Evolutionary conservation across 2,888 invertebrate species (phyloP).

Genomic region (Synanthedon vespiformis): DNA sequence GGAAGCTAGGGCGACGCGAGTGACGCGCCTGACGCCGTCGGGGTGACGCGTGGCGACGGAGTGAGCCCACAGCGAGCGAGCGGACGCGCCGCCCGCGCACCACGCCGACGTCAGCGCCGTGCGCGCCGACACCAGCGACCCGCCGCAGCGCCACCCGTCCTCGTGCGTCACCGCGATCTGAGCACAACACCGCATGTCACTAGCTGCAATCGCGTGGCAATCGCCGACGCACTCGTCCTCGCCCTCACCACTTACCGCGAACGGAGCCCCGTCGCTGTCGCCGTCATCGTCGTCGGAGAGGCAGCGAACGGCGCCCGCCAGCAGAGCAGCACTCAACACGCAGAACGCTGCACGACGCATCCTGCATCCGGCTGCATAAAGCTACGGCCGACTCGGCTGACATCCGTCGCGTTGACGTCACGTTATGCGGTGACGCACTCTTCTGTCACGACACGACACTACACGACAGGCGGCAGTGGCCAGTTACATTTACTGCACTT

Average conservation of each 20-base stretch:
- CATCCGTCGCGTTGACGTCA: slow-evolving; percentile 1
- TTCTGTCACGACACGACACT: neutral
- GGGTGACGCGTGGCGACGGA: slow-evolving; percentile 9
- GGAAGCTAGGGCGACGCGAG: slow-evolving; percentile 10
- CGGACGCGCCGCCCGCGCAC: slow-evolving; percentile 17
- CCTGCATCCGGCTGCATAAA: neutral
- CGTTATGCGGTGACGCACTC: neutral
- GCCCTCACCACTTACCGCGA: slow-evolving; percentile 22
- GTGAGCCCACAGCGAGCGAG: slow-evolving; percentile 18
- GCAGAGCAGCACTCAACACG: slow-evolving; percentile 12
- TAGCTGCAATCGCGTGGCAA: neutral
- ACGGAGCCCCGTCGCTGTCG: slow-evolving; percentile 29
- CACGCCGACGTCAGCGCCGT: slow-evolving; percentile 32
- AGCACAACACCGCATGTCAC: neutral
- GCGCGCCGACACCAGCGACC: slow-evolving; percentile 28
- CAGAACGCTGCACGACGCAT: neutral
- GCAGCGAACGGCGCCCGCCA: slow-evolving; percentile 2
- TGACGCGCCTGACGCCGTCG: slow-evolving; percentile 10
- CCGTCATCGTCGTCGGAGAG: slow-evolving; percentile 13
- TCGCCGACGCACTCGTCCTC: too few relatives aligned
- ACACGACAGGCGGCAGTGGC: neutral
- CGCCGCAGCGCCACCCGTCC: slow-evolving; percentile 20
- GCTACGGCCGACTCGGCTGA: neutral
- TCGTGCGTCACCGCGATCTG: slow-evolving; percentile 31
- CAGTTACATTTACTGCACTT: neutral